phyloP scores from a whole-genome alignment of 2,888 invertebrate species.

The Leptinotarsa tumamoca region DNA sequence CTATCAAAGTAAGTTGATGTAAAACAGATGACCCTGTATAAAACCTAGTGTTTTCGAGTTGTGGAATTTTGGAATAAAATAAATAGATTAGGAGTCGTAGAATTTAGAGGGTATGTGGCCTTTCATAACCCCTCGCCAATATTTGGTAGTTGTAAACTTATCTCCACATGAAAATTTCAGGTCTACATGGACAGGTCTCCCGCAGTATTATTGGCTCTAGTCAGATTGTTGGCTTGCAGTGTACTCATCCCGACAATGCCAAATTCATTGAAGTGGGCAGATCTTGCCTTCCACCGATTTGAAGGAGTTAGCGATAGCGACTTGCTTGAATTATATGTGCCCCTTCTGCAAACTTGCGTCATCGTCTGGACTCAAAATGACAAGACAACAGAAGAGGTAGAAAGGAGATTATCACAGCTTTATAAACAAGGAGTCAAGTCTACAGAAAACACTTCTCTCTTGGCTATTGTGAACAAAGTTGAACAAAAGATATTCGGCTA shows the following conservation, averaged over 20 bases:
- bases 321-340: conserved; percentile 76
- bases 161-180: conserved; percentile 56
- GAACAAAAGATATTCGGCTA: conserved; percentile 57
- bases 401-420: conserved; percentile 73
- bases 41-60: too few relatives aligned
- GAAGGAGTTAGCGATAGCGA: conserved; percentile 79
- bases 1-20: too few relatives aligned
- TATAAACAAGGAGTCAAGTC: conserved; percentile 77
- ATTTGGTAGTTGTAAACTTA: not conserved
- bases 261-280: conserved; percentile 77
- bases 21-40: too few relatives aligned
- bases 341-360: conserved; percentile 76
- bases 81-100: too few relatives aligned
- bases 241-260: conserved; percentile 67
- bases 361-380: conserved; percentile 76
- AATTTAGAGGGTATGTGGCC: too few relatives aligned
- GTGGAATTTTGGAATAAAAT: too few relatives aligned
- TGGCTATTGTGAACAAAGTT: conserved; percentile 75
- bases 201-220: conserved; percentile 75
- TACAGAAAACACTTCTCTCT: conserved; percentile 71
- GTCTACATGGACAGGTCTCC: conserved; percentile 77
- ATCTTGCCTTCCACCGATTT: conserved; percentile 76
- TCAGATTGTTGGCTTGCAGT: conserved; percentile 76
- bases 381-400: conserved; percentile 72
- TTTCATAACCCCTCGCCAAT: too few relatives aligned